Evolutionary conservation across 1,140 invertebrate genomes (phyloP).

Genomic region (Cyclina sinensis): DNA sequence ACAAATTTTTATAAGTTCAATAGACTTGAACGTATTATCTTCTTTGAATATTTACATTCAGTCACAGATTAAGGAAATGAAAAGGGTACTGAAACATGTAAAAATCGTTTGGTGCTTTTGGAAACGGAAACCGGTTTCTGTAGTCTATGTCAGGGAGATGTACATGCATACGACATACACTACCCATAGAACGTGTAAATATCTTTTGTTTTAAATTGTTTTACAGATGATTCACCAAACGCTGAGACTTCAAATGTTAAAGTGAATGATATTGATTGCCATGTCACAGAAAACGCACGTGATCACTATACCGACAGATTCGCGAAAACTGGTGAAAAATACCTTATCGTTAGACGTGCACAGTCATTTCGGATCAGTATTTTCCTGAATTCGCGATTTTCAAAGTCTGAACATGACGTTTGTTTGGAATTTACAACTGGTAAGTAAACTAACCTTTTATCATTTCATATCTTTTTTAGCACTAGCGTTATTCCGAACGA

Average conservation of each 20-base stretch:
- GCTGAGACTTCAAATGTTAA: slow-evolving; percentile 24
- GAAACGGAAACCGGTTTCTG: no score
- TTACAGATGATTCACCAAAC: not conserved
- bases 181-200: not conserved
- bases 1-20: no score
- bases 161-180: no score
- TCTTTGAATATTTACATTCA: no score
- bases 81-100: no score
- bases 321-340: not conserved
- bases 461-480: no score
- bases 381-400: slow-evolving; percentile 20
- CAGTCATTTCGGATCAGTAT: slow-evolving; percentile 54
- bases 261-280: slow-evolving; percentile 71
- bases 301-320: slow-evolving; percentile 70
- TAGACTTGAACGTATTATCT: no score
- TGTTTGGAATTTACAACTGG: slow-evolving; percentile 54
- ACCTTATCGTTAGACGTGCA: slow-evolving; percentile 63
- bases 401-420: slow-evolving; percentile 41
- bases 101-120: no score
- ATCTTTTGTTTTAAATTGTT: not conserved
- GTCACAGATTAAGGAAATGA: no score
- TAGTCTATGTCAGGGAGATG: not conserved
- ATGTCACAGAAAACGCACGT: slow-evolving; percentile 66
- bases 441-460: no score
- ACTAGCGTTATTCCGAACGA: no score